Base-by-base conservation (phyloP, 1,140 invertebrate species). In the Bilobella aurantiaca region DNA sequence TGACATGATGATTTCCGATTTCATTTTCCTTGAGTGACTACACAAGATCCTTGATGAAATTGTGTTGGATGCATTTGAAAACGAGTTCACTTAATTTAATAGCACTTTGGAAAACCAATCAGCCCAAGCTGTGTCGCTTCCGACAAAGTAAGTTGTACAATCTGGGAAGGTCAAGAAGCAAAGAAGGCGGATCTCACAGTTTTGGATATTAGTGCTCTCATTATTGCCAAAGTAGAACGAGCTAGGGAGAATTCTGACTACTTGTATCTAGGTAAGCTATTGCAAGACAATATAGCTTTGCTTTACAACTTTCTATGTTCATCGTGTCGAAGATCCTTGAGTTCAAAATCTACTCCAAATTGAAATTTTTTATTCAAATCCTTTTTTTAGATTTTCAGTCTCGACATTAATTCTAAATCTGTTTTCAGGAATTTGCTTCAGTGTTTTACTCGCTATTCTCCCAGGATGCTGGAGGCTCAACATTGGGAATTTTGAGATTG, bases 141-240 rank as follows among this genome's bases (percentile, higher is more conserved):
- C 63, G 87, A 89, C 76, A 85, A 86, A 79, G 91, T 94, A 62
- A 94, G 90, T 69, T 96, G 93, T 75, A 92, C 91, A 37, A 90
- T 96, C 46, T 97, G 93, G 92, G 90, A 95, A 75, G 83, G 84
- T 53, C 82, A 86, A 21, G 90, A 93, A 70, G 86, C 89, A 28
- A 90, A 95, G 74, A 95, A 96, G 77, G 90, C 90, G 0, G 91
- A 96, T 75, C 80, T 97, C 60, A 92, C 91, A 0, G 91, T 93
- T 1, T 78, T 96, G 46, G 93, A 97, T 76, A 95, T 97, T 69
- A 93, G 91, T 75, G 93, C 91, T 73, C 88, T 87, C 27, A 94
- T 97, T 71, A 95, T 96, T 66, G 79, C 82, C 74, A 86, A 86
- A 75, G 93, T 95, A 1, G 93, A 96, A 78, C 82, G 84, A 21